phyloP scores from a whole-genome alignment of 2,888 invertebrate species.

The Julus scandinavius region DNA sequence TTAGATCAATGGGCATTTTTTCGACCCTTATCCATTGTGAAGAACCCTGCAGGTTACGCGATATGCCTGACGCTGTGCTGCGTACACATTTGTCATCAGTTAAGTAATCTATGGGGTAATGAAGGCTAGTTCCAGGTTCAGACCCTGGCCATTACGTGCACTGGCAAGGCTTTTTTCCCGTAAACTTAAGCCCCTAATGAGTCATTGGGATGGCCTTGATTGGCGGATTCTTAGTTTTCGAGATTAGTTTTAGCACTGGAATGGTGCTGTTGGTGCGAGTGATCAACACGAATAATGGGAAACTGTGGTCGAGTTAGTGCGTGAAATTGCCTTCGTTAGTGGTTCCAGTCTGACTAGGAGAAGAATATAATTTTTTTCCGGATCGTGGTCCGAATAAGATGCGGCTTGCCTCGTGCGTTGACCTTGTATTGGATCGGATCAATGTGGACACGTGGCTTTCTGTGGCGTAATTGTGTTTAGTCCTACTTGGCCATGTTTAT shows the following conservation, averaged over 20 bases:
- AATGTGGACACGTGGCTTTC: not conserved
- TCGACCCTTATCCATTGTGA: too few relatives aligned
- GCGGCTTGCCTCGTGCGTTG: not conserved
- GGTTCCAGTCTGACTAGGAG: slow-evolving; percentile 30
- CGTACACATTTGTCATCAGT: slow-evolving; percentile 10
- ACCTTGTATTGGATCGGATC: not conserved
- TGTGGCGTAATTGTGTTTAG: not conserved
- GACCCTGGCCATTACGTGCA: slow-evolving; percentile 22
- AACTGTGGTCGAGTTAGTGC: slow-evolving; percentile 42
- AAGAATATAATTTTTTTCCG: slow-evolving; percentile 35
- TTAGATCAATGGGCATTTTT: too few relatives aligned
- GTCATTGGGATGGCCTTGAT: slow-evolving; percentile 26
- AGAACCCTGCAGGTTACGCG: too few relatives aligned
- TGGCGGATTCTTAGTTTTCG: slow-evolving; percentile 42
- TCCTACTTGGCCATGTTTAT: slow-evolving; percentile 4
- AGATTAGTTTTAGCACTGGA: slow-evolving; percentile 38
- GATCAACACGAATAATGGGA: slow-evolving; percentile 42
- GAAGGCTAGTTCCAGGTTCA: slow-evolving; percentile 25
- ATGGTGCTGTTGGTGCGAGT: slow-evolving; percentile 34
- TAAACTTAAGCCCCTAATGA: slow-evolving; percentile 42
- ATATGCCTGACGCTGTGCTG: not conserved
- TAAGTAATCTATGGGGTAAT: slow-evolving; percentile 39
- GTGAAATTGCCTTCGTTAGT: slow-evolving; percentile 38
- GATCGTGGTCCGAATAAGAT: slow-evolving; percentile 38
- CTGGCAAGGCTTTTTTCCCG: slow-evolving; percentile 30